Evolutionary conservation across 1,140 invertebrate genomes (phyloP).

Genomic region (Triops longicaudatus): DNA sequence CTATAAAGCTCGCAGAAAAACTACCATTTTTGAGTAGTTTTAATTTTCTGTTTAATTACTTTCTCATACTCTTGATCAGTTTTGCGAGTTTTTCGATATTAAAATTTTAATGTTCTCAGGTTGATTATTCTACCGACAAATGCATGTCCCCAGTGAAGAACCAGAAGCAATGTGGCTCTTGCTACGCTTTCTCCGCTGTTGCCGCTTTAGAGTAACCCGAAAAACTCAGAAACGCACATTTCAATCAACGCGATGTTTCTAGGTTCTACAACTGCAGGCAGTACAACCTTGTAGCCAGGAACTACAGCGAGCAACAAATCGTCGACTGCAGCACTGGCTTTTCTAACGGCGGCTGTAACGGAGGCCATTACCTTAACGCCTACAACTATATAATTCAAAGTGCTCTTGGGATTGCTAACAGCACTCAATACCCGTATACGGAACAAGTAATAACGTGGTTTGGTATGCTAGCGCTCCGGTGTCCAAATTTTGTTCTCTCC

Average conservation of each 20-base stretch:
- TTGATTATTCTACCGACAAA: no score
- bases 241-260: neutral
- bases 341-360: neutral
- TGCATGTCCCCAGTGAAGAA: slow-evolving; percentile 8
- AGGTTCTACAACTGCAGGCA: neutral
- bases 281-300: neutral
- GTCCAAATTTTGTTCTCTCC: no score
- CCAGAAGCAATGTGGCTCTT: neutral
- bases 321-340: slow-evolving; percentile 4
- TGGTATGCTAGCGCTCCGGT: no score
- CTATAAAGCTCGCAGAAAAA: no score
- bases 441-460: no score
- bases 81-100: no score
- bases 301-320: slow-evolving; percentile 17
- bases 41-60: no score
- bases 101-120: no score
- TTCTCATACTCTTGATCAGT: no score
- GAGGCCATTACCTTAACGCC: neutral
- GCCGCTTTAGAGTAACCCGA: neutral
- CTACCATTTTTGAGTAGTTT: no score
- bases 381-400: neutral
- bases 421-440: no score
- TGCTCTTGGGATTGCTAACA: no score
- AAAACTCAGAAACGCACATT: neutral
- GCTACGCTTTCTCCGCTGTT: slow-evolving; percentile 3